Percentiles rank a stretch among this genome's conserved stretches.
phyloP scores from a whole-genome alignment of 2,797 vertebrate species.

The Erethizon dorsatum region DNA sequence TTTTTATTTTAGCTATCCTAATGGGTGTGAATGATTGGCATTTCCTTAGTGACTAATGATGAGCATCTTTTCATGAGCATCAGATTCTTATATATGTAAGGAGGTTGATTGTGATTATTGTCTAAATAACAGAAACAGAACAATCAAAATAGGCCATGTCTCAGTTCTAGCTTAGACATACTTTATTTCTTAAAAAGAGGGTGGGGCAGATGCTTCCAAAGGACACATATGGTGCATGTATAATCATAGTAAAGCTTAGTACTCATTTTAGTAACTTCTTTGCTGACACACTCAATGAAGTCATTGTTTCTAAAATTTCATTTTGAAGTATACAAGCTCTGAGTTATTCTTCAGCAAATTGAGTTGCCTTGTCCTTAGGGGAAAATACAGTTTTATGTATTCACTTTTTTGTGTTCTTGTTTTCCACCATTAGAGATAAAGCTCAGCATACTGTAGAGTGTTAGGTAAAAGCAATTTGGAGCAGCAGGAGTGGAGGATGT shows the following conservation, averaged over 20 bases:
- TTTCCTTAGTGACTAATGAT: background rate
- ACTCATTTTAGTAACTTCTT: constrained; percentile 10
- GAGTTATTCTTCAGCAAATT: constrained; percentile 19
- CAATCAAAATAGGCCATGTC: constrained; percentile 36
- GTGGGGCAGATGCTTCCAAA: background rate
- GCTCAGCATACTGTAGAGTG: background rate
- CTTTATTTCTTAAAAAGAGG: background rate
- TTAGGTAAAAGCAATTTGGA: background rate
- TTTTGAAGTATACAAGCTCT: background rate
- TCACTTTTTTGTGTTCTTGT: background rate
- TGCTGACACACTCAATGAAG: background rate
- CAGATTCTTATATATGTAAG: background rate
- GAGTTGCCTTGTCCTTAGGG: background rate
- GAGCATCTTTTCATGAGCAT: background rate
- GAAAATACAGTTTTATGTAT: background rate
- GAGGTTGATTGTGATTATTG: background rate
- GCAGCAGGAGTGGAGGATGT: background rate
- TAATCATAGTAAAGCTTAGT: background rate
- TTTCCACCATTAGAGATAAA: background rate
- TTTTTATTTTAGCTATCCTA: background rate
- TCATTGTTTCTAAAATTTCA: constrained; percentile 32
- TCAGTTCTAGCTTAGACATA: constrained; percentile 65
- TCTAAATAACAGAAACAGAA: constrained; percentile 55
- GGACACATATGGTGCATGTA: background rate
- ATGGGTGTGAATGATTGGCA: background rate